Evolutionary conservation across 1,140 invertebrate species (phyloP).

Genomic region (Metaphire vulgaris): DNA sequence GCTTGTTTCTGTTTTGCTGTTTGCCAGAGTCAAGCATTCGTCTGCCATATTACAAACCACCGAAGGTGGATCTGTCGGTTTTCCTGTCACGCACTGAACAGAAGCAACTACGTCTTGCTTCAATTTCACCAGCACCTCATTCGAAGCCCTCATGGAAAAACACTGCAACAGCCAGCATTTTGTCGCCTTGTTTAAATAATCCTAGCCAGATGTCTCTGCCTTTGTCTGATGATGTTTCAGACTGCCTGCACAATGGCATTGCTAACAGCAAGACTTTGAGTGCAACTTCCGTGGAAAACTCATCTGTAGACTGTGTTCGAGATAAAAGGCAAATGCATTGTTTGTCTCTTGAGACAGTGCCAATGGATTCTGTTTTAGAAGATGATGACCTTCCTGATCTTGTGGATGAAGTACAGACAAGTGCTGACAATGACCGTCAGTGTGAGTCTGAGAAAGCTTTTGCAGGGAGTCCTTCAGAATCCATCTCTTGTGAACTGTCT

Average conservation of each 20-base stretch:
- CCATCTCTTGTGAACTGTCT: too few relatives aligned
- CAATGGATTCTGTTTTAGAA: neutral
- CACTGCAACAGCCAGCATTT: too few relatives aligned
- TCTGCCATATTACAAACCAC: conserved; percentile 23
- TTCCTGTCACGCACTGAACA: conserved; percentile 15
- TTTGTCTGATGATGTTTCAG: too few relatives aligned
- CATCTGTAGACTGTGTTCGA: too few relatives aligned
- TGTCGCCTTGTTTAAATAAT: too few relatives aligned
- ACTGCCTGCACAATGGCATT: too few relatives aligned
- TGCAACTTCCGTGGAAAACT: too few relatives aligned
- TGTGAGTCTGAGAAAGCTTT: too few relatives aligned
- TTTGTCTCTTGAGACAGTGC: neutral
- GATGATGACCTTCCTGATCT: conserved; percentile 3
- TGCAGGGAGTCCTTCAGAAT: too few relatives aligned
- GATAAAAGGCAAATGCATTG: neutral
- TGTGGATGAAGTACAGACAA: neutral
- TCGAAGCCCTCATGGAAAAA: neutral
- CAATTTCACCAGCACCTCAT: neutral
- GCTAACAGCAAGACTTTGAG: too few relatives aligned
- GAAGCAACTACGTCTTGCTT: conserved; percentile 10
- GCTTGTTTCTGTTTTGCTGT: too few relatives aligned
- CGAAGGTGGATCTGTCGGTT: conserved; percentile 16
- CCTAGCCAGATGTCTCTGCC: too few relatives aligned
- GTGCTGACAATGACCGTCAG: neutral
- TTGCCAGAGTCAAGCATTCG: conserved; percentile 13